Base-by-base conservation (phyloP, 1,140 invertebrate species). In the Venturia canescens region DNA sequence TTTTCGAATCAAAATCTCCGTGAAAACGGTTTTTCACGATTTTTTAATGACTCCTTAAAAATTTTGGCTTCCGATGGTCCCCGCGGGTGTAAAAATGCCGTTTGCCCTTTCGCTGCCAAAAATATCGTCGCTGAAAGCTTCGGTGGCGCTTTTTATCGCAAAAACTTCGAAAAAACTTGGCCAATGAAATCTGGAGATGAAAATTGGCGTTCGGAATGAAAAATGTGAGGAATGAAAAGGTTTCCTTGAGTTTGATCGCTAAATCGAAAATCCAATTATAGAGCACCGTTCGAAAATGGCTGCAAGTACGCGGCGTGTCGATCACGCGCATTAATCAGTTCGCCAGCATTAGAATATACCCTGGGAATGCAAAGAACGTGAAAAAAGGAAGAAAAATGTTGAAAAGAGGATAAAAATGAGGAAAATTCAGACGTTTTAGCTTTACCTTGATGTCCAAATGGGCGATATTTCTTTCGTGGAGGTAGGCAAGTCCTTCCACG, bases 381-480 rank as follows among this genome's bases (percentile, higher is more conserved):
- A 1, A 57, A 9, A 57, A 66, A 27, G 23, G 60, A 27, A 66
- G 1, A 15, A 66, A 66, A 44, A 44, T 11, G 5, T 5, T 1
- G 13, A 69, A 69, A 69, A 69, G 5, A 69, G 13, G n/a, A 69
- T 16, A 69, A 13, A 69, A 69, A 31, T 69, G 1, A 69, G 66
- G 66, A 29, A 69, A 27, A 69, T 69, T 31, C 31, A 31, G 5
- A 71, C 79, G 75, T 63, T 11, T 79, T 63, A 85, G 89, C 86
- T 71, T 92, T 92, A 96, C 96, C 95, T 96, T 96, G 84, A 96
- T 94, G 89, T 96, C 96, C 85, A 96, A 93, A 92, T 96, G 96
- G 82, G 95, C 96, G 86, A 96, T 96, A 89, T 95, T 95, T 88
- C 93, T 93, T 66, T 94, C 93, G 91, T 96, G 96, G 81, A 96